These are phyloP conservation scores for Holcopasites calliopsidis DNA, from an alignment of 1,140 invertebrate genomes.

Conservation along the genomic window DNA sequence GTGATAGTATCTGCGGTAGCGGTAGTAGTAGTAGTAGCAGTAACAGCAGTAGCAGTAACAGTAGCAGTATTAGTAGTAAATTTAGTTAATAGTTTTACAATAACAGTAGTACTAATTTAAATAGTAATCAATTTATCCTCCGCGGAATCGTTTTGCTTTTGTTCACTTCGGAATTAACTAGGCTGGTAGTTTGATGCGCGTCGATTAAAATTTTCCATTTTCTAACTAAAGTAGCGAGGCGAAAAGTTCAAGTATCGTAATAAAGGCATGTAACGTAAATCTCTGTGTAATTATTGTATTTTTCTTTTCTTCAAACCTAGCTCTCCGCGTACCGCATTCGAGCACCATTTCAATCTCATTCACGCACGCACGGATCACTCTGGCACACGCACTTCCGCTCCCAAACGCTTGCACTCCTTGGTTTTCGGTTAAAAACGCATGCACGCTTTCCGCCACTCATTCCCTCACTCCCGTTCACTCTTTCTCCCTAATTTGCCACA, in stretches of 20 bases:
- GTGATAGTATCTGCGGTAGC: too few relatives aligned
- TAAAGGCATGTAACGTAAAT: constrained; percentile 69
- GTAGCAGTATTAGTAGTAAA: constrained; percentile 45
- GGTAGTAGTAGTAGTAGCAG: too few relatives aligned
- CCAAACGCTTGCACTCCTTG: not conserved
- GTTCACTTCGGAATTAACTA: constrained; percentile 55
- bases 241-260: constrained; percentile 71
- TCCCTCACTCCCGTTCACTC: not conserved
- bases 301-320: constrained; percentile 15
- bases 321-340: not conserved
- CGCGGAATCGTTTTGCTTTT: constrained; percentile 49
- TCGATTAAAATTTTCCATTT: constrained; percentile 42
- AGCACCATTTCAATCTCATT: not conserved
- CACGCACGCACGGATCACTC: not conserved
- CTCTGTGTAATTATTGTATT: constrained; percentile 60
- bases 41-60: too few relatives aligned
- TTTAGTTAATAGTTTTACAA: constrained; percentile 63
- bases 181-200: constrained; percentile 58
- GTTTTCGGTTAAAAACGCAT: not conserved
- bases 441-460: constrained; percentile 20
- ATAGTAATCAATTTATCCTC: constrained; percentile 67
- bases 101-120: constrained; percentile 64
- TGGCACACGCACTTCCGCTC: not conserved
- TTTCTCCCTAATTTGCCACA: not conserved
- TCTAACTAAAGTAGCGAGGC: constrained; percentile 66